Evolutionary conservation across 2,797 vertebrate species (phyloP).

Genomic region (Rousettus madagascariensis): DNA sequence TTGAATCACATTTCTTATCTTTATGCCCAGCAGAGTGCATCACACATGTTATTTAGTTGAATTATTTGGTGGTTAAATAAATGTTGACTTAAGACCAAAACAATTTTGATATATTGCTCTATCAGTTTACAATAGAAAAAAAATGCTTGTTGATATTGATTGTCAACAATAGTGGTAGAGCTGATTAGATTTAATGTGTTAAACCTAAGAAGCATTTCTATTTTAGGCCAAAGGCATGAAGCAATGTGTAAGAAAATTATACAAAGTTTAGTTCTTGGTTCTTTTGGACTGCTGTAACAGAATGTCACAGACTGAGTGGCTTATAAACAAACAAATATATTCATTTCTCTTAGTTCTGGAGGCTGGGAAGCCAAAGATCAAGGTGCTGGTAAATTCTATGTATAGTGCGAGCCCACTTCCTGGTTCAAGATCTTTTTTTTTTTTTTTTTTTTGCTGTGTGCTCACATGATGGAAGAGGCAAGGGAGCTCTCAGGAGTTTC

Average conservation of each 20-base stretch:
- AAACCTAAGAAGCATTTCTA: constrained; percentile 14
- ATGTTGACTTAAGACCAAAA: neutral
- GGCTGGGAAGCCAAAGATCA: neutral
- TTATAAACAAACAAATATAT: neutral
- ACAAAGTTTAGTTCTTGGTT: neutral
- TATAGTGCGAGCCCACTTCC: neutral
- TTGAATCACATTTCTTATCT: constrained; percentile 1
- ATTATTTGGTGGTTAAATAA: constrained; percentile 43
- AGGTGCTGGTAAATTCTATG: neutral
- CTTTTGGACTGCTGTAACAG: neutral
- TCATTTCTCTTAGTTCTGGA: neutral
- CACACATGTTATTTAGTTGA: neutral
- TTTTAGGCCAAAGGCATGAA: neutral
- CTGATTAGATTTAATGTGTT: neutral
- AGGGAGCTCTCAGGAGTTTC: neutral
- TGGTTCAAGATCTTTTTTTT: neutral
- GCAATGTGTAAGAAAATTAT: neutral
- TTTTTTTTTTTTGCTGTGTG: neutral
- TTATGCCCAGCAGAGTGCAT: neutral
- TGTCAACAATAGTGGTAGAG: neutral
- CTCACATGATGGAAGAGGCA: neutral
- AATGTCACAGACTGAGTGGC: neutral
- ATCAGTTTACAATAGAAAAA: neutral
- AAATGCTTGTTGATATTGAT: neutral
- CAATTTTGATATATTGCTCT: neutral